Conservation (phyloP, 2,888 invertebrate species). For the Drosophila nigricruria region DNA sequence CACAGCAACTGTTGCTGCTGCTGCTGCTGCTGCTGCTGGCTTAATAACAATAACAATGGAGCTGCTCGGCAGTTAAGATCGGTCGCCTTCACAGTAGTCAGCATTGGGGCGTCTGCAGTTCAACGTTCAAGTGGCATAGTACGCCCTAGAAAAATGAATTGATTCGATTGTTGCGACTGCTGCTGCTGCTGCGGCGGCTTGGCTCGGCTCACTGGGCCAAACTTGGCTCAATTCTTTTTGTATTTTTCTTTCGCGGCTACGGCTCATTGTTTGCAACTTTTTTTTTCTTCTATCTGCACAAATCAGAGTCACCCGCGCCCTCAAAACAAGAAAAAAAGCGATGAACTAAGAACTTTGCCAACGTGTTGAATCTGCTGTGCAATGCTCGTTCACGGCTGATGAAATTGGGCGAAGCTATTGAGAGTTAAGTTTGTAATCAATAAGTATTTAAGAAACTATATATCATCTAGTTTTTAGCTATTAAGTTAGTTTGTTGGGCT, state of each 20-base stretch:
- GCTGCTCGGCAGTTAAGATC: slow-evolving; percentile 49
- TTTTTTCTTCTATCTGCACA: slow-evolving; percentile 69
- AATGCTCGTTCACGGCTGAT: neutral
- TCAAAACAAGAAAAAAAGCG: neutral
- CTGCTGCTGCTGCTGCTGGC: slow-evolving; percentile 39
- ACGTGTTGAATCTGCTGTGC: neutral
- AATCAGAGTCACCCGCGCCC: slow-evolving; percentile 55
- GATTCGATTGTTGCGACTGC: slow-evolving; percentile 75
- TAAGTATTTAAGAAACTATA: too few relatives aligned
- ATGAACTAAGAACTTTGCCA: neutral
- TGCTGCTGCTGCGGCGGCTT: slow-evolving; percentile 12
- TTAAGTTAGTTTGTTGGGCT: too few relatives aligned
- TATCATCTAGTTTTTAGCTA: too few relatives aligned
- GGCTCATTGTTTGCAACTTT: slow-evolving; percentile 56
- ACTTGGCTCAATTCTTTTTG: slow-evolving; percentile 20
- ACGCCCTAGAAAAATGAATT: slow-evolving; percentile 84
- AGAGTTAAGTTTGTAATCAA: too few relatives aligned
- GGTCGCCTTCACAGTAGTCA: slow-evolving; percentile 82
- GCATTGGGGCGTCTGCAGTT: slow-evolving; percentile 84
- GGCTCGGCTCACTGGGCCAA: slow-evolving; percentile 49
- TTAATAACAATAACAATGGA: slow-evolving; percentile 68
- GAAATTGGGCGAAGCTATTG: neutral
- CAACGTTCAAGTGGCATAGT: slow-evolving; percentile 85
- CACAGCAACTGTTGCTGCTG: slow-evolving; percentile 16
- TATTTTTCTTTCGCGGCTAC: slow-evolving; percentile 14